These are phyloP conservation scores for Pristionchus mayeri DNA, from an alignment of 2,888 invertebrate species.

Conservation along the genomic window DNA sequence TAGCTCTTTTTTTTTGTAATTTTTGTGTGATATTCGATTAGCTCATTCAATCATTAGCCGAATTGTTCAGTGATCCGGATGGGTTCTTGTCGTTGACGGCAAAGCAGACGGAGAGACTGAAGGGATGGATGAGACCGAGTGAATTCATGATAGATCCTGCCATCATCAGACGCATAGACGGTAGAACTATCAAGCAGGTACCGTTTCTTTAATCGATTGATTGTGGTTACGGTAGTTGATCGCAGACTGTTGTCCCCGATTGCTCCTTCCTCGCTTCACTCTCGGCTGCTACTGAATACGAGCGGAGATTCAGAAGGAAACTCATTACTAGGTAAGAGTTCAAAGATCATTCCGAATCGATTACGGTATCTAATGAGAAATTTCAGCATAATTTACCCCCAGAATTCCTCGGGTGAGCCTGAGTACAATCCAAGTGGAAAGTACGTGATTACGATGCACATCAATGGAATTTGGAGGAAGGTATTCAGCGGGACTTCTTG, in stretches of 20 bases:
- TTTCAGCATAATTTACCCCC: slow-evolving; percentile 90
- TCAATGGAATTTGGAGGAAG: slow-evolving; percentile 92
- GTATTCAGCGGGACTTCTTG: slow-evolving; percentile 78
- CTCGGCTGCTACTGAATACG: slow-evolving; percentile 92
- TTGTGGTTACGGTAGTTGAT: not conserved
- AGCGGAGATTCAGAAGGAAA: slow-evolving; percentile 87
- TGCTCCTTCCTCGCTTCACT: slow-evolving; percentile 96
- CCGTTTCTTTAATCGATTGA: not conserved
- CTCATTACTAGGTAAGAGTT: slow-evolving; percentile 85
- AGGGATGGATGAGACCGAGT: slow-evolving; percentile 86
- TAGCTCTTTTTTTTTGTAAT: too few species aligned
- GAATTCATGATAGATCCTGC: slow-evolving; percentile 87
- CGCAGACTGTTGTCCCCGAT: slow-evolving; percentile 90
- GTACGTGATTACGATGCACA: slow-evolving; percentile 86
- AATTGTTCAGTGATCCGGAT: slow-evolving; percentile 83
- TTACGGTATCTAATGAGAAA: not conserved
- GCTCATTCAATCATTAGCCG: too few species aligned
- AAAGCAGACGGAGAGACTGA: slow-evolving; percentile 87
- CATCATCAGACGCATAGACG: slow-evolving; percentile 84
- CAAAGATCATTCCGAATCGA: not conserved
- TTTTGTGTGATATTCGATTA: too few species aligned
- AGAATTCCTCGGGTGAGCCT: slow-evolving; percentile 88
- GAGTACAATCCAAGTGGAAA: slow-evolving; percentile 93
- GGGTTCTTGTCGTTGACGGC: slow-evolving; percentile 88
- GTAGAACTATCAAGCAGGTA: slow-evolving; percentile 89